A percentile compares a stretch with the other conserved stretches of the same genome.
phyloP scores from a whole-genome alignment of 2,888 invertebrate species.

The Apamea epomidion region DNA sequence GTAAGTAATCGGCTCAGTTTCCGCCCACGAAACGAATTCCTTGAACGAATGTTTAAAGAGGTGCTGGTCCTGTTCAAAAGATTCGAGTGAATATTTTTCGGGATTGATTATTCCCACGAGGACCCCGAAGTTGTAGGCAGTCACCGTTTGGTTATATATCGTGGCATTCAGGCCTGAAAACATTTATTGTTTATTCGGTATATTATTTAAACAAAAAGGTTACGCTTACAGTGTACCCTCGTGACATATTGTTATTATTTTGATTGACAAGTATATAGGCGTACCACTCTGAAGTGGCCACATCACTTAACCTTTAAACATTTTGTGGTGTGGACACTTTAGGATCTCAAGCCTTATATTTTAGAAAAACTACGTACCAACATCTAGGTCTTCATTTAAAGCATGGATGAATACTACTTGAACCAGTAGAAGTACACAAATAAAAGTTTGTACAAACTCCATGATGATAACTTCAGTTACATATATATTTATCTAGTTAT shows the following conservation, averaged over 20 bases:
- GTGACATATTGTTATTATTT: slow-evolving; percentile 37
- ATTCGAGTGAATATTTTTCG: slow-evolving; percentile 77
- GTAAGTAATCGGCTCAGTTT: slow-evolving; percentile 74
- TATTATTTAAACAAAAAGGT: neutral
- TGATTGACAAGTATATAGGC: slow-evolving; percentile 46
- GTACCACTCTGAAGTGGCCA: neutral
- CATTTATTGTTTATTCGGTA: slow-evolving; percentile 52
- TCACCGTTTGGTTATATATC: slow-evolving; percentile 67
- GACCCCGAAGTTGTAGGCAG: slow-evolving; percentile 74
- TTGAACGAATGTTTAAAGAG: slow-evolving; percentile 75
- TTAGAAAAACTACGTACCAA: slow-evolving; percentile 23
- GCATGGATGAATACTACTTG: neutral
- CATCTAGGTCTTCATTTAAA: neutral
- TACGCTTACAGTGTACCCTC: neutral
- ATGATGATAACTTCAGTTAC: neutral
- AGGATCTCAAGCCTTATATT: neutral
- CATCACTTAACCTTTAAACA: neutral
- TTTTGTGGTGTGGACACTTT: neutral
- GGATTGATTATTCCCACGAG: slow-evolving; percentile 80
- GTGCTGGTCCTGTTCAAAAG: slow-evolving; percentile 76
- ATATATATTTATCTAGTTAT: neutral
- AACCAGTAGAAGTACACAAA: neutral
- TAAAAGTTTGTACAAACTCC: neutral
- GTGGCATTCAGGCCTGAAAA: slow-evolving; percentile 65
- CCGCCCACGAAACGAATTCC: slow-evolving; percentile 71